Conservation (phyloP, 2,888 invertebrate genomes). For the Bellardia bayeri region DNA sequence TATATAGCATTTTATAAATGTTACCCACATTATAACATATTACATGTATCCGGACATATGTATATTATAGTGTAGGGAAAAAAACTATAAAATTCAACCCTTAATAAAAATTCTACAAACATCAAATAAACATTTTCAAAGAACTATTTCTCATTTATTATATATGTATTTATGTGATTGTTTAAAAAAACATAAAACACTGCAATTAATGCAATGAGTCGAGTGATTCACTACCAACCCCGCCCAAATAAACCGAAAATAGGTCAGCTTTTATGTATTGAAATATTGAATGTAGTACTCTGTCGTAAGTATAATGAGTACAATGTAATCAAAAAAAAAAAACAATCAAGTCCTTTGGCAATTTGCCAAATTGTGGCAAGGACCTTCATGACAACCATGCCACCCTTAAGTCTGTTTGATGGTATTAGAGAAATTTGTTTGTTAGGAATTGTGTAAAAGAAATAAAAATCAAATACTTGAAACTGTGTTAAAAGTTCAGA, state of each 20-base stretch:
- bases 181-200: neutral
- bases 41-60: neutral
- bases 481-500: slow-evolving; percentile 70
- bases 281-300: neutral
- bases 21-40: neutral
- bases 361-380: slow-evolving; percentile 51
- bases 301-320: neutral
- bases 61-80: neutral
- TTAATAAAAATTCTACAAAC: neutral
- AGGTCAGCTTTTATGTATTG: slow-evolving; percentile 16
- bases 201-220: neutral
- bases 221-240: neutral
- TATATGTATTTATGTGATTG: slow-evolving; percentile 5
- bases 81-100: slow-evolving; percentile 41
- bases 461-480: neutral
- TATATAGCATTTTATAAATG: neutral
- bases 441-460: neutral
- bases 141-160: neutral
- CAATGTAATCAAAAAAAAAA: neutral
- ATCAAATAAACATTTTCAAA: neutral
- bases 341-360: slow-evolving; percentile 46
- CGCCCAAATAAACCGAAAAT: neutral
- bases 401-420: neutral
- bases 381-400: slow-evolving; percentile 37
- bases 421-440: neutral